Percentiles rank a stretch among this genome's conserved stretches.
Conservation (phyloP, 2,797 vertebrate genomes). For the Euthynnus affinis region DNA sequence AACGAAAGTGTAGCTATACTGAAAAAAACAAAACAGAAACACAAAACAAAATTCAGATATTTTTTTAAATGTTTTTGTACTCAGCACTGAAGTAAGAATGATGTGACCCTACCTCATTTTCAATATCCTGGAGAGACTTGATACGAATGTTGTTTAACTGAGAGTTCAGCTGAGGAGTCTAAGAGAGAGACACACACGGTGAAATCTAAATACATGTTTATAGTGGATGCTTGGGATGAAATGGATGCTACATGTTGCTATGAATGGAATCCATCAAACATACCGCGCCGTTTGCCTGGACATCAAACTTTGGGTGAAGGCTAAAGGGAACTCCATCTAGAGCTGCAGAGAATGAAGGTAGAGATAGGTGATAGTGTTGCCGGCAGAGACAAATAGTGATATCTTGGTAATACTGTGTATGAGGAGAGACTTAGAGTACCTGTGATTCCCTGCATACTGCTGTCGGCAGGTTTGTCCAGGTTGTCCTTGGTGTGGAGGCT, state of each 20-base stretch:
- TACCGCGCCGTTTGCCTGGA: constrained; percentile 69
- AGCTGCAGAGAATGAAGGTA: constrained; percentile 65
- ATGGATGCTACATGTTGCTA: neutral
- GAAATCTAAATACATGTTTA: neutral
- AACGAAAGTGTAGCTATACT: constrained; percentile 87
- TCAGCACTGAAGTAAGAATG: neutral
- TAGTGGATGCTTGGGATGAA: neutral
- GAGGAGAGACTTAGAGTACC: constrained; percentile 75
- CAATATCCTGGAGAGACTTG: constrained; percentile 92
- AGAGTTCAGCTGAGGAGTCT: constrained; percentile 72
- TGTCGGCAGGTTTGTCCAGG: constrained; percentile 77
- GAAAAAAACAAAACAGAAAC: constrained; percentile 18
- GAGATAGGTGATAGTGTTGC: neutral
- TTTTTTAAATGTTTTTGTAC: neutral
- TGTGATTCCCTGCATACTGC: constrained; percentile 87
- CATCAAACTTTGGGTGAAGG: constrained; percentile 85
- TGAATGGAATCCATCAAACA: constrained; percentile 19
- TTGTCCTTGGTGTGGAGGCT: constrained; percentile 75
- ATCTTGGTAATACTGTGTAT: neutral
- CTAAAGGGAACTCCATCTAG: constrained; percentile 87
- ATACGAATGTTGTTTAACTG: constrained; percentile 84
- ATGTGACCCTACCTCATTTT: constrained; percentile 87
- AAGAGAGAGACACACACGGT: constrained; percentile 11
- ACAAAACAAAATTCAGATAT: neutral
- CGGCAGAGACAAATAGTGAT: neutral